Evolutionary conservation across 2,888 invertebrate genomes (phyloP).

Genomic region (Plagodis pulveraria): DNA sequence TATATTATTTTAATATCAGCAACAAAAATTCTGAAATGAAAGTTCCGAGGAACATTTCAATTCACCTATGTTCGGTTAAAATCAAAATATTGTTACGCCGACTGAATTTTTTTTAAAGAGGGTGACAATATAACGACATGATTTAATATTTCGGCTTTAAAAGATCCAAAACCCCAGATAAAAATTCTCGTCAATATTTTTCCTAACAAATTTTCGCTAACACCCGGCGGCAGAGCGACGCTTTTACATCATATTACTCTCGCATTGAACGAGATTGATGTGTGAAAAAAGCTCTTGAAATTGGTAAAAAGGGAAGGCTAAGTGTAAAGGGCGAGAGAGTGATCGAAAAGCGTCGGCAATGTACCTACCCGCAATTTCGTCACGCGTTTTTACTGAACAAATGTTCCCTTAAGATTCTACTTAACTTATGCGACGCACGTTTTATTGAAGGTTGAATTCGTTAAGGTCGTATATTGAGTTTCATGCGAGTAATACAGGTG

Average conservation of each 20-base stretch:
- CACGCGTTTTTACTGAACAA: conserved; percentile 81
- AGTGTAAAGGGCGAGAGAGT: conserved; percentile 74
- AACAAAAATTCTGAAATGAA: no score
- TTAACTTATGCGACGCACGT: conserved; percentile 79
- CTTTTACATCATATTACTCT: conserved; percentile 73
- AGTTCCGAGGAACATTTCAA: no score
- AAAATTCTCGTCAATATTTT: conserved; percentile 43
- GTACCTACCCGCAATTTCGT: conserved; percentile 76
- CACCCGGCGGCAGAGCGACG: conserved; percentile 56
- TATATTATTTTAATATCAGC: no score
- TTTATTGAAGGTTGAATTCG: conserved; percentile 75
- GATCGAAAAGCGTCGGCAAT: conserved; percentile 74
- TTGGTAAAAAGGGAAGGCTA: conserved; percentile 83
- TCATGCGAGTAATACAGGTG: conserved; percentile 61
- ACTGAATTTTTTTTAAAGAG: conserved; percentile 1
- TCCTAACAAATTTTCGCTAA: conserved; percentile 47
- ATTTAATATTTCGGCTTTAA: conserved; percentile 28
- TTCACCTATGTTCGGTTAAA: no score
- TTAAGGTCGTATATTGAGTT: conserved; percentile 57
- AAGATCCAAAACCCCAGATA: conserved; percentile 26
- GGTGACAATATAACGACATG: conserved; percentile 9
- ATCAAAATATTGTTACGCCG: not conserved
- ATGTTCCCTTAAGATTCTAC: conserved; percentile 77
- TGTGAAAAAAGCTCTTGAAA: conserved; percentile 80
- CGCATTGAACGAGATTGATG: conserved; percentile 79